Conservation (phyloP, 1,140 invertebrate genomes). For the Pseudomyrmex gracilis region DNA sequence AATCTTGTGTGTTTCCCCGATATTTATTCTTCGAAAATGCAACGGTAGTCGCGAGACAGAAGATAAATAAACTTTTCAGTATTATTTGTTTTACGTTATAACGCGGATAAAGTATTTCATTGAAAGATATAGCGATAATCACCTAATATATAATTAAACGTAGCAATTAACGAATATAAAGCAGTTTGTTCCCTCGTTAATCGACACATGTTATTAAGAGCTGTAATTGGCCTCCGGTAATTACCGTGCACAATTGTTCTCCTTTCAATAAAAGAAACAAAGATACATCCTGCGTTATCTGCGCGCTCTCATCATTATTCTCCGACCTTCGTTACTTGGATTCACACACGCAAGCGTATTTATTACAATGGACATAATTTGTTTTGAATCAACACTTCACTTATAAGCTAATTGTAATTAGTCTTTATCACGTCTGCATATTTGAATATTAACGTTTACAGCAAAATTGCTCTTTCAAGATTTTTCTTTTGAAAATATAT, state of each 20-base stretch:
- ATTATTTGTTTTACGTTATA: not conserved
- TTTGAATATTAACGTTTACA: not conserved
- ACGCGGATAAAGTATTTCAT: constrained; percentile 13
- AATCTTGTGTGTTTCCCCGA: not conserved
- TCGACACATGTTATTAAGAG: constrained; percentile 2
- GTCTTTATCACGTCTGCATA: not conserved
- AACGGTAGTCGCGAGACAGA: not conserved
- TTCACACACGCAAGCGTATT: not conserved
- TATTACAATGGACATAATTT: constrained; percentile 24
- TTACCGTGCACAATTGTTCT: constrained; percentile 20
- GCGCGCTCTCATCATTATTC: not conserved
- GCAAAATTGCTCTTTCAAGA: too few species aligned
- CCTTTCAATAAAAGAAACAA: not conserved
- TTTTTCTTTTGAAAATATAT: not conserved
- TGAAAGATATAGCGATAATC: not conserved
- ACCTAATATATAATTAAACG: constrained; percentile 1
- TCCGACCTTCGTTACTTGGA: not conserved
- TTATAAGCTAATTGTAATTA: constrained; percentile 17
- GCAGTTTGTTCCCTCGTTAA: not conserved
- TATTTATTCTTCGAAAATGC: constrained; percentile 20
- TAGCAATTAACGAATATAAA: not conserved
- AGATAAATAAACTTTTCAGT: not conserved
- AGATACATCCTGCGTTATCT: not conserved
- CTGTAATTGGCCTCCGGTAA: constrained; percentile 15
- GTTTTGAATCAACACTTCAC: constrained; percentile 15